Evolutionary conservation across 2,113 vertebrate genomes (phyloP).

Genomic region (Nyctibius bracteatus): DNA sequence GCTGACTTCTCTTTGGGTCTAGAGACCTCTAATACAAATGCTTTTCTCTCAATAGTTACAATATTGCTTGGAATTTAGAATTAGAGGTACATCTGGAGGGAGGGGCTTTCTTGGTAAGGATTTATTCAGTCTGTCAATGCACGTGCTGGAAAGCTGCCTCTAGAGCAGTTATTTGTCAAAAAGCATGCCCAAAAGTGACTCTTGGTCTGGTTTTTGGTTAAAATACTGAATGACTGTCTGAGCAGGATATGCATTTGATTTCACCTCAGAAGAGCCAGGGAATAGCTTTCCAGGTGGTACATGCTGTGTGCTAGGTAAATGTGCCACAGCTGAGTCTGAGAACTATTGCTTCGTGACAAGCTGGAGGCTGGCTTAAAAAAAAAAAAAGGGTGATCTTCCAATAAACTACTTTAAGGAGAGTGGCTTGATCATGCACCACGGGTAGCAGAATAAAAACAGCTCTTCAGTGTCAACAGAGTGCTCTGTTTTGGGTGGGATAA

Average conservation of each 20-base stretch:
- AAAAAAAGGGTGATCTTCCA: neutral
- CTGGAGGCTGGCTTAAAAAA: neutral
- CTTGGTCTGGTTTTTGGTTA: neutral
- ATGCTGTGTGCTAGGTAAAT: neutral
- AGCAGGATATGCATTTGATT: neutral
- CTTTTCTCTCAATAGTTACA: neutral
- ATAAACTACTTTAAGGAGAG: neutral
- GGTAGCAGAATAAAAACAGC: neutral
- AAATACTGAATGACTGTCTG: neutral
- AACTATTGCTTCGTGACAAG: neutral
- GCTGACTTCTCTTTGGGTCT: neutral
- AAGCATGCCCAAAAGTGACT: neutral
- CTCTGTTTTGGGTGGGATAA: slow-evolving; percentile 8
- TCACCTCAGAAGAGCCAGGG: neutral
- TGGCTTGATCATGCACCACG: neutral
- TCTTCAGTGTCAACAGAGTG: slow-evolving; percentile 3
- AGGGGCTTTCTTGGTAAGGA: neutral
- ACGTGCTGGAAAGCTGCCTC: neutral
- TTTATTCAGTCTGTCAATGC: neutral
- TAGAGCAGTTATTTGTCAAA: neutral
- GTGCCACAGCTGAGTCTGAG: neutral
- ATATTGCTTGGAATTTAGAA: neutral
- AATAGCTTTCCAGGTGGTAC: neutral
- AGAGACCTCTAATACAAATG: neutral
- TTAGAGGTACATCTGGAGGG: neutral